phyloP scores from a whole-genome alignment of 2,888 invertebrate species.

The Hirtodrosophila histrioides region DNA sequence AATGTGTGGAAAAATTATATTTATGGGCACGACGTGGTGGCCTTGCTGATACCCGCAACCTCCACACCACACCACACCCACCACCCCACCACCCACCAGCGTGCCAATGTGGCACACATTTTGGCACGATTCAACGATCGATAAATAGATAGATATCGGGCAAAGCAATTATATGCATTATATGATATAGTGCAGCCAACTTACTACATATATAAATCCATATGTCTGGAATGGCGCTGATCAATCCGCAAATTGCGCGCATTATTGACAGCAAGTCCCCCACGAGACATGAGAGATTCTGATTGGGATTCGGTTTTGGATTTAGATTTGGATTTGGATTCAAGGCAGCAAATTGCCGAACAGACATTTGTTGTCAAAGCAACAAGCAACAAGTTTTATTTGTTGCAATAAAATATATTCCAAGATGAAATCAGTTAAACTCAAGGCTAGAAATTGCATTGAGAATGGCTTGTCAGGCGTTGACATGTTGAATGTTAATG shows the following conservation, averaged over 20 bases:
- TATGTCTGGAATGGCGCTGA: slow-evolving; percentile 58
- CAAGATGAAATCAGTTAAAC: slow-evolving; percentile 70
- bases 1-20: slow-evolving; percentile 19
- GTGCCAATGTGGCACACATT: slow-evolving; percentile 65
- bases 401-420: slow-evolving; percentile 45
- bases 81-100: slow-evolving; percentile 8
- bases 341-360: slow-evolving; percentile 52
- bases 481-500: slow-evolving; percentile 73
- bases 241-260: slow-evolving; percentile 54
- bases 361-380: slow-evolving; percentile 51
- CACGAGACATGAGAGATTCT: slow-evolving; percentile 28
- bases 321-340: slow-evolving; percentile 40
- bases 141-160: slow-evolving; percentile 48
- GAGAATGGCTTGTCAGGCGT: slow-evolving; percentile 58
- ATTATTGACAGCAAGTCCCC: slow-evolving; percentile 39
- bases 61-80: slow-evolving; percentile 13
- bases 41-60: slow-evolving; percentile 37
- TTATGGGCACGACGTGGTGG: slow-evolving; percentile 37
- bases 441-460: slow-evolving; percentile 66
- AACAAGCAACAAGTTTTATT: slow-evolving; percentile 49
- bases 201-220: background rate
- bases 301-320: slow-evolving; percentile 25
- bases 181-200: slow-evolving; percentile 28
- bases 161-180: slow-evolving; percentile 67
- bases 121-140: slow-evolving; percentile 43